Base-by-base conservation (phyloP, 1,140 invertebrate species). In the Habropoda laboriosa region DNA sequence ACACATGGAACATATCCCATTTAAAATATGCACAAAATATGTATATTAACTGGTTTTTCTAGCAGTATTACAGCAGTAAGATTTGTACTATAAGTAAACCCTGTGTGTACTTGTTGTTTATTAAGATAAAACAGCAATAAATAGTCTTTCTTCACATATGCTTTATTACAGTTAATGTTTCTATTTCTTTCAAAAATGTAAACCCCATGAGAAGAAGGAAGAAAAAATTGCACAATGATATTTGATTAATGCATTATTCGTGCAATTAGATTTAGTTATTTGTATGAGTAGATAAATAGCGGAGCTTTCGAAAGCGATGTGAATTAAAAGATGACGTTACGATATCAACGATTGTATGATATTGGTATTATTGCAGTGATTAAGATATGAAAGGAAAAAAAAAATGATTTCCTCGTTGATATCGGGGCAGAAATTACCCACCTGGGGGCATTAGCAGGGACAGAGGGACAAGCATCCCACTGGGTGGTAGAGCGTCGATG, bases 401-500 rank as follows among this genome's bases (percentile, higher is more conserved):
- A 63, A 67, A 57, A 86, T 81, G 53, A 71, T 77, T 76, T 40
- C 42, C 32, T 70, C 47, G 27, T 86, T 66, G 68, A 51, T 82
- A 72, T 83, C 79, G 84, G 75, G 66, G 74, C 64, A 86, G 76
- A 86, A 68, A 79, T 90, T 92, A 93, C 92, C 91, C 92, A 93
- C 92, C 92, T 92, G 88, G 92, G 92, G 92, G 89, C 89, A 91
- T 86, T 92, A 85, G 91, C 88, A 90, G 89, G 89, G 89, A 93
- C 92, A 91, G 93, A 94, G 90, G 91, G 88, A 85, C 86, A 88
- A 90, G 87, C 88, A 81, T 92, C 92, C 91, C 92, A 93, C 83
- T 91, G 91, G 83, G 87, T 90, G 87, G 90, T 91, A 84, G 92
- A 90, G 89, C 94, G 94, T 90, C 95, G 94, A 93, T 96, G 95